phyloP scores from a whole-genome alignment of 2,888 invertebrate genomes.

The Osedax frankpressi region DNA sequence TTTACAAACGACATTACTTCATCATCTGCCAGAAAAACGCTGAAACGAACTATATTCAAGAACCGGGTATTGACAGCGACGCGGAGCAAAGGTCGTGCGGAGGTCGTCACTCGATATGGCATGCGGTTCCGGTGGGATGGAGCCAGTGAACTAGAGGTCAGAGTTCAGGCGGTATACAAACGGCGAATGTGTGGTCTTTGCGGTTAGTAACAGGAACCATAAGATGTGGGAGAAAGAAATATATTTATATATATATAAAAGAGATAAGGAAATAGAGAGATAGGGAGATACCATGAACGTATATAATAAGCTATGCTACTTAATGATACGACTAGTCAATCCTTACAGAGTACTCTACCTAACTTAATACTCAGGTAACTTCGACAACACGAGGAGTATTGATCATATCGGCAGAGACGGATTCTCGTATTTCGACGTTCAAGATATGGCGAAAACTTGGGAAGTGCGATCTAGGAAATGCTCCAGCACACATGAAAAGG shows the following conservation, averaged over 20 bases:
- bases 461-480: constrained; percentile 61
- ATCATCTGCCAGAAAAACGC: too few species aligned
- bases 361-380: constrained; percentile 59
- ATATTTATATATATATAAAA: background rate
- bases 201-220: constrained; percentile 50
- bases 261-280: background rate
- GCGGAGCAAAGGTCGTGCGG: too few species aligned
- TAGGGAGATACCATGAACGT: too few species aligned
- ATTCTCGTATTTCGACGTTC: constrained; percentile 54
- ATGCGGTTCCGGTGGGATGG: constrained; percentile 82
- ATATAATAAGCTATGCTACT: too few species aligned
- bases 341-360: too few species aligned
- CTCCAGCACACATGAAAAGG: too few species aligned
- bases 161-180: constrained; percentile 63
- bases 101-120: too few species aligned
- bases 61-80: too few species aligned
- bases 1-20: too few species aligned
- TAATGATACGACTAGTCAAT: too few species aligned
- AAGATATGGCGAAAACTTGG: constrained; percentile 76
- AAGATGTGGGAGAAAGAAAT: background rate
- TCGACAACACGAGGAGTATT: constrained; percentile 71
- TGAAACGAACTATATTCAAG: too few species aligned
- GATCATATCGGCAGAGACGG: constrained; percentile 54
- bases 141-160: constrained; percentile 72
- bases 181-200: constrained; percentile 74